phyloP scores from a whole-genome alignment of 2,797 vertebrate genomes.

The Hybognathus amarus region DNA sequence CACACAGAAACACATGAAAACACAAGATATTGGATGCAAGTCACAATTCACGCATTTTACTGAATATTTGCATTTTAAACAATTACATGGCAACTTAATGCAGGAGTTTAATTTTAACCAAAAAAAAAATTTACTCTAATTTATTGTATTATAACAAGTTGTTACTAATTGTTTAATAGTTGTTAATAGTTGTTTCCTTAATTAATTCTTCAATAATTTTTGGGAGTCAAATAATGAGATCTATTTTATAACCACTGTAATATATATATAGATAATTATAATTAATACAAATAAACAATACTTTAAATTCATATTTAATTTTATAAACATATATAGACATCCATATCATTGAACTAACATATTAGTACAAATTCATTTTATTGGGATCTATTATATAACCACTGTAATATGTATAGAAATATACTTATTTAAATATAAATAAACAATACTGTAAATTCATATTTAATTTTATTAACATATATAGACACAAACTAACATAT shows the following conservation, averaged over 20 bases:
- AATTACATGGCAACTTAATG: not conserved
- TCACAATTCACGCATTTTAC: not conserved
- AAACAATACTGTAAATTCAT: no score
- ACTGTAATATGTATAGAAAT: no score
- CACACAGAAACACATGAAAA: slow-evolving; percentile 1
- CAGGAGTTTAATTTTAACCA: not conserved
- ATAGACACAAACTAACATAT: no score
- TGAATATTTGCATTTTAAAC: not conserved
- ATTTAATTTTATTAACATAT: no score
- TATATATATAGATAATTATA: not conserved
- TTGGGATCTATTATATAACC: no score
- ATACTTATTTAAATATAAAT: no score
- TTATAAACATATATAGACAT: not conserved
- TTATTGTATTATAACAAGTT: not conserved
- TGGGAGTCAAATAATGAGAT: not conserved
- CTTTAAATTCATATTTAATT: not conserved
- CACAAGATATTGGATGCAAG: not conserved
- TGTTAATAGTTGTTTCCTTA: not conserved
- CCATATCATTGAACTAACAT: not conserved
- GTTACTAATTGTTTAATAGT: no score
- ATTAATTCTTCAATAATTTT: not conserved
- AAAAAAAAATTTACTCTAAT: not conserved
- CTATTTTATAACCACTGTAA: not conserved
- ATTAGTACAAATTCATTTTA: not conserved
- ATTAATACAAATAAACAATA: not conserved